These are phyloP conservation scores for Cotesia congregata DNA, from an alignment of 2,888 invertebrate genomes.

Conservation along the genomic window DNA sequence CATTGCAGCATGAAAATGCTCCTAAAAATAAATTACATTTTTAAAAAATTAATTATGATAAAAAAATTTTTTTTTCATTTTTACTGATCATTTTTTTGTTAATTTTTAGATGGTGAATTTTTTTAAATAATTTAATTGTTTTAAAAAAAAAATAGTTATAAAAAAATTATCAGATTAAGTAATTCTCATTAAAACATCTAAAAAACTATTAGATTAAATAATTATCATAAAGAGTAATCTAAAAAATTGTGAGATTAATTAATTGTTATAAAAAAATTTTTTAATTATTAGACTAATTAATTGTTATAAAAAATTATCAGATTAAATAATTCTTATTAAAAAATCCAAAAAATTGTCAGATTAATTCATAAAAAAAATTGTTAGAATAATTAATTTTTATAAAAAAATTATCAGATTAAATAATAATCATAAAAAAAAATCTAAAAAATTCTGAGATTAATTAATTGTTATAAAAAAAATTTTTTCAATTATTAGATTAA, in stretches of 20 bases:
- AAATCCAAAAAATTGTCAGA: neutral
- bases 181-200: no score
- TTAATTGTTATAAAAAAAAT: neutral
- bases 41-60: neutral
- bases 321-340: conserved; percentile 8
- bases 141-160: no score
- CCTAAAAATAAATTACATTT: conserved; percentile 70
- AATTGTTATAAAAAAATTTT: neutral
- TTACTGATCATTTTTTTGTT: no score
- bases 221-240: no score
- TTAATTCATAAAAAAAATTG: neutral
- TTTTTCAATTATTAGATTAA: neutral
- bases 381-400: neutral
- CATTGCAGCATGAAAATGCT: conserved; percentile 84
- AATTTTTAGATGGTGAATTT: no score
- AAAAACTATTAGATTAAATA: no score
- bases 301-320: neutral
- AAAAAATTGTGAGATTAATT: neutral
- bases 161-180: neutral
- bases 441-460: neutral
- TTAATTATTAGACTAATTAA: neutral
- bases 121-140: neutral
- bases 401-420: neutral
- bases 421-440: conserved; percentile 13
- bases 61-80: conserved; percentile 1